These are phyloP conservation scores for Drosophila auraria DNA, from an alignment of 1,140 invertebrate genomes.

Conservation along the genomic window DNA sequence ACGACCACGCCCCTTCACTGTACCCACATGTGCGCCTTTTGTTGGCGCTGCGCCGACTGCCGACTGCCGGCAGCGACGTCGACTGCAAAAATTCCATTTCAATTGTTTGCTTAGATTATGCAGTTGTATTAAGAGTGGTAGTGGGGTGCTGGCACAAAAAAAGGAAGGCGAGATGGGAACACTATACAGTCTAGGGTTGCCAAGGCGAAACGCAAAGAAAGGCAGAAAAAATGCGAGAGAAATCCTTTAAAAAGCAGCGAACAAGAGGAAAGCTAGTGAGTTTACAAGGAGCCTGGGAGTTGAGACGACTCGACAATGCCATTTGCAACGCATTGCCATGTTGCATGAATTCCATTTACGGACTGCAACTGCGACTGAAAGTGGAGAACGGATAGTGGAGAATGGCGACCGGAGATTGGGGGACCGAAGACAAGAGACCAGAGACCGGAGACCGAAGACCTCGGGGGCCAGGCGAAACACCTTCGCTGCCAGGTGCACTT, in stretches of 20 bases:
- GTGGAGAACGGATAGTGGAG: slow-evolving; percentile 12
- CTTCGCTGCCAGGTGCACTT: slow-evolving; percentile 18
- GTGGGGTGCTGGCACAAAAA: slow-evolving; percentile 7
- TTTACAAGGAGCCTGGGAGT: slow-evolving; percentile 61
- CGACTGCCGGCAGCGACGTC: slow-evolving; percentile 34
- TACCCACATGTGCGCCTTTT: slow-evolving; percentile 46
- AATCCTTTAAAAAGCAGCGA: slow-evolving; percentile 48
- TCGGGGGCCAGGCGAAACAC: slow-evolving; percentile 26
- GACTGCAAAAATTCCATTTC: slow-evolving; percentile 80
- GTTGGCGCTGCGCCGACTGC: slow-evolving; percentile 50
- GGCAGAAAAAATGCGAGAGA: slow-evolving; percentile 23
- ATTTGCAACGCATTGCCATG: slow-evolving; percentile 64
- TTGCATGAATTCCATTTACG: slow-evolving; percentile 62
- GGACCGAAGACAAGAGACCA: slow-evolving; percentile 10
- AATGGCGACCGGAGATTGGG: slow-evolving; percentile 22
- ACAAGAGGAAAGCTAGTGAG: slow-evolving; percentile 49
- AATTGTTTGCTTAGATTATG: slow-evolving; percentile 83
- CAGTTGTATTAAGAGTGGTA: slow-evolving; percentile 72
- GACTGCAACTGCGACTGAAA: slow-evolving; percentile 45
- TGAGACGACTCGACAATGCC: slow-evolving; percentile 59
- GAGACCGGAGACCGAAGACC: slow-evolving; percentile 12
- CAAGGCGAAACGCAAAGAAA: slow-evolving; percentile 45
- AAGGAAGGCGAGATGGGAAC: slow-evolving; percentile 1
- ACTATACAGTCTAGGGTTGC: slow-evolving; percentile 37
- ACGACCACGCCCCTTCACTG: slow-evolving; percentile 69